phyloP scores from a whole-genome alignment of 2,113 vertebrate genomes.

The Laterallus jamaicensis region DNA sequence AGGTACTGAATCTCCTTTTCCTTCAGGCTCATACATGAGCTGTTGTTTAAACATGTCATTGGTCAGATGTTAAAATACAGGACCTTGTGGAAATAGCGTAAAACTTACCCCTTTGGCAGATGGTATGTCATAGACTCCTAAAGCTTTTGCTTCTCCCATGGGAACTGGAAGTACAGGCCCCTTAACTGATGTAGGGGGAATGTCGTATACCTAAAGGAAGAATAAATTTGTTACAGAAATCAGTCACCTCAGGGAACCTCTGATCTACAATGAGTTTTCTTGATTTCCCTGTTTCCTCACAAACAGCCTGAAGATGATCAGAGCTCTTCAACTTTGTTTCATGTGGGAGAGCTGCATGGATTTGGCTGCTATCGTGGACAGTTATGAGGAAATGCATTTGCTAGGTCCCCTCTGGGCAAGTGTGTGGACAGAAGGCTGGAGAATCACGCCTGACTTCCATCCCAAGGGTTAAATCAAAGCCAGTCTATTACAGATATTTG shows the following conservation, averaged over 20 bases:
- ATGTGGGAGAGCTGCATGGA: background rate
- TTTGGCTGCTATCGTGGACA: background rate
- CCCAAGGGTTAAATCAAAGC: background rate
- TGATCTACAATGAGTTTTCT: background rate
- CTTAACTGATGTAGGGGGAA: conserved; percentile 82
- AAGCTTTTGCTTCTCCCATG: conserved; percentile 71
- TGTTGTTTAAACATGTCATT: background rate
- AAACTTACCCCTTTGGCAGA: conserved; percentile 81
- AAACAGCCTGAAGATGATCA: background rate
- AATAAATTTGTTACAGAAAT: background rate
- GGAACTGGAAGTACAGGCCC: conserved; percentile 66
- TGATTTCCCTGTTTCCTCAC: background rate
- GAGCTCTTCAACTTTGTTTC: background rate
- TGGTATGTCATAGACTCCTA: conserved; percentile 89
- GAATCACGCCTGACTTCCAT: background rate
- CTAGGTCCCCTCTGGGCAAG: background rate
- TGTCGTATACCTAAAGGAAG: conserved; percentile 88
- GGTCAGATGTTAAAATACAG: background rate
- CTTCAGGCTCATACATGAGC: background rate
- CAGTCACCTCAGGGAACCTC: background rate
- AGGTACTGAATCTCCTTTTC: background rate
- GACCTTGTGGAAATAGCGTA: background rate
- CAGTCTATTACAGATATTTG: background rate
- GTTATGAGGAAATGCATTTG: background rate
- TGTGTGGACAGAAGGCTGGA: background rate